Evolutionary conservation across 1,140 invertebrate species (phyloP), one percentile per base, ranked within the genome.

Genomic region (Periplaneta americana): DNA sequence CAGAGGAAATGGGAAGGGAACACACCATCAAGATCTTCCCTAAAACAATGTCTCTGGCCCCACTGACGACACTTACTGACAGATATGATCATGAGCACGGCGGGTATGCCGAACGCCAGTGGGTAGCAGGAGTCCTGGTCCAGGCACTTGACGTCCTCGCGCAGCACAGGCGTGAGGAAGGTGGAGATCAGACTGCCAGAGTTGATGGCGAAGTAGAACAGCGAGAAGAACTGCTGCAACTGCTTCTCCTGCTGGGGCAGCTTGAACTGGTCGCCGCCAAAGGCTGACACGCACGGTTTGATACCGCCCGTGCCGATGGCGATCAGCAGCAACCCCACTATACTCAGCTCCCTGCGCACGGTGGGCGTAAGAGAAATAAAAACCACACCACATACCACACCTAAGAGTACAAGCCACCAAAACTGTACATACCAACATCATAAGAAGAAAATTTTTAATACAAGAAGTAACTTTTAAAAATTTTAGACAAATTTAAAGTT

Each of bases 231-330:
- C 80, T 92, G 93, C 2, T 92, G 91, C 66, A 98, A 88, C 85
- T 97, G 93, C 82, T 88, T 88, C 85, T 92, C 93, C 88, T 95
- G 96, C 85, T 94, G 92, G 0, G 96, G 96, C 48, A 96, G 83
- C 82, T 92, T 89, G 87, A 98, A 98, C 89, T 99, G 98, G 88
- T 99, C 98, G 0, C 97, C 98, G 31, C 98, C 98, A 88, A 99
- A 99, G 0, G 98, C 96, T 0, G 96, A 93, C 0, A 99, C 98
- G 87, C 98, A 99, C 0, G 98, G 98, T 87, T 99, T 99, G 85
- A 99, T 99, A 4, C 98, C 97, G 13, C 98, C 98, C 0, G 97
- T 97, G 1, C 97, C 97, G 18, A 98, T 80, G 4, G 96, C 96
- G 83, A 98, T 97, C 22, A 98, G 88, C 0, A 93, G 84, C 81